Percentiles rank a stretch among this genome's conserved stretches.
phyloP scores from a whole-genome alignment of 2,113 vertebrate species.

The Eulacestoma nigropectus region DNA sequence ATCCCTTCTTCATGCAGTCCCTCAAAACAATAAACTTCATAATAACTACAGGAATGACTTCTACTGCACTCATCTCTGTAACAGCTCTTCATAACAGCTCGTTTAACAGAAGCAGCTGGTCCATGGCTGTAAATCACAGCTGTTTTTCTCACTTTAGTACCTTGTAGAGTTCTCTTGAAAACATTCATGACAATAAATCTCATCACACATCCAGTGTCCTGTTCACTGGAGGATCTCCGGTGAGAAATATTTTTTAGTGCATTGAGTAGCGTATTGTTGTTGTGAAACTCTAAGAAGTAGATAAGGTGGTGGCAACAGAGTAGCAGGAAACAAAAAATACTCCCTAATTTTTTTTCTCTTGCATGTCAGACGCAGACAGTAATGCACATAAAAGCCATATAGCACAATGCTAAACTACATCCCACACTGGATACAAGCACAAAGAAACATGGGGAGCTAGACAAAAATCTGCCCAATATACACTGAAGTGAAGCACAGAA shows the following conservation, averaged over 20 bases:
- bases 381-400: not conserved
- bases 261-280: not conserved
- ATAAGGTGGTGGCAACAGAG: slow-evolving; percentile 8
- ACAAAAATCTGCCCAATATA: not conserved
- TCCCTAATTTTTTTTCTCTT: not conserved
- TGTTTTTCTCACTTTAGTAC: slow-evolving; percentile 24
- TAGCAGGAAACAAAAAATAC: not conserved
- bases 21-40: not conserved
- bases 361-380: not conserved
- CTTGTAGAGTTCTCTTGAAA: slow-evolving; percentile 59
- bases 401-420: not conserved
- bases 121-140: slow-evolving; percentile 57
- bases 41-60: slow-evolving; percentile 37
- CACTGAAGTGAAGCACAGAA: not conserved
- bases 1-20: not conserved
- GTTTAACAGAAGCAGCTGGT: not conserved
- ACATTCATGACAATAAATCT: slow-evolving; percentile 52
- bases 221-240: not conserved
- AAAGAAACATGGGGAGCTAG: not conserved
- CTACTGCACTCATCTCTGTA: slow-evolving; percentile 40
- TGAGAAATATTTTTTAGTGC: slow-evolving; percentile 9
- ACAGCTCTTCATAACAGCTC: slow-evolving; percentile 57
- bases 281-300: slow-evolving; percentile 42
- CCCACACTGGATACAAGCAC: not conserved
- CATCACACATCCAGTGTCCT: slow-evolving; percentile 51